These are phyloP conservation scores for Rhadinocentrus ornatus DNA, from an alignment of 2,797 vertebrate species.

Conservation along the genomic window DNA sequence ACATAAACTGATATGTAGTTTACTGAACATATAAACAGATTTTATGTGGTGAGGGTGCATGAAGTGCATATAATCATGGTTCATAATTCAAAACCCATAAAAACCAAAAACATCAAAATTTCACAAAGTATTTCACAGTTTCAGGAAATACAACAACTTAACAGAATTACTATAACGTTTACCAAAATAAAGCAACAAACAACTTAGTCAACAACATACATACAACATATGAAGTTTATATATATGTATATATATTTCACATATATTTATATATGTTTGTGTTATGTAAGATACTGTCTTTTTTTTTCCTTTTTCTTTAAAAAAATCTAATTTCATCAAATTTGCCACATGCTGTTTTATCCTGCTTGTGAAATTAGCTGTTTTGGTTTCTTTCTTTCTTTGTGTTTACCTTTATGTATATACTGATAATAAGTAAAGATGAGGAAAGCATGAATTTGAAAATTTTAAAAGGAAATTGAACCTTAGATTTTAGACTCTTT, in stretches of 20 bases:
- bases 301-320: neutral
- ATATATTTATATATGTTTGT: neutral
- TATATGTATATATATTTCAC: too few species aligned
- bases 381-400: neutral
- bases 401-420: neutral
- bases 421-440: neutral
- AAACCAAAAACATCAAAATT: neutral
- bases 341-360: neutral
- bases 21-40: slow-evolving; percentile 46
- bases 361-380: neutral
- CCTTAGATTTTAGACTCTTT: slow-evolving; percentile 24
- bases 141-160: neutral
- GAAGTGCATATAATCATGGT: slow-evolving; percentile 36
- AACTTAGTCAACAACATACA: neutral
- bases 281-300: too few species aligned
- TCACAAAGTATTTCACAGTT: neutral
- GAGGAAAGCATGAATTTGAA: slow-evolving; percentile 1
- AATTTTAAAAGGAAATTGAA: slow-evolving; percentile 11
- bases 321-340: neutral
- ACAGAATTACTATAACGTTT: neutral
- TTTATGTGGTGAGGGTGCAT: slow-evolving; percentile 34
- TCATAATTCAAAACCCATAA: neutral
- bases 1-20: slow-evolving; percentile 33
- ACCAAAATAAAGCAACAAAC: neutral
- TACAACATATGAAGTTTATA: too few species aligned